Percentiles rank a stretch among this genome's conserved stretches.
Conservation (phyloP, 2,888 invertebrate species). For the Dryomyza anilis region DNA sequence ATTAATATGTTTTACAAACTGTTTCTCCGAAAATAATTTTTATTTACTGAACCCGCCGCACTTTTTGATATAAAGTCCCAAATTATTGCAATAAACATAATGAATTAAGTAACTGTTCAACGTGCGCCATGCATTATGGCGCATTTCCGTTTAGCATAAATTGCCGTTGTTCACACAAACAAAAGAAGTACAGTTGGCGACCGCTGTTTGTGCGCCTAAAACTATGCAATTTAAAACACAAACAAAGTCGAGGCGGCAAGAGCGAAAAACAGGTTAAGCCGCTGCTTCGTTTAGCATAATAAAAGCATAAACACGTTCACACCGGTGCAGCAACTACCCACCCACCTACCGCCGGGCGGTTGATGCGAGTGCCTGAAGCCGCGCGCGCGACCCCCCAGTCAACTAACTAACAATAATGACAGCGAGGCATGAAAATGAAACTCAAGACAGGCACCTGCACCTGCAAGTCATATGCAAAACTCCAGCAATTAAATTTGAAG, state of each 20-base stretch:
- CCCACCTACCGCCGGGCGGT: background rate
- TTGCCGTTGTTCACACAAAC: constrained; percentile 30
- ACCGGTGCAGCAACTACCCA: background rate
- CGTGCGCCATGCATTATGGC: constrained; percentile 29
- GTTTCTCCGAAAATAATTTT: too few species aligned
- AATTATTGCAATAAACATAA: constrained; percentile 2
- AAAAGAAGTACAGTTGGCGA: background rate
- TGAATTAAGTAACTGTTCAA: constrained; percentile 12
- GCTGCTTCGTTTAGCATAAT: constrained; percentile 28
- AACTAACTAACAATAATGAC: background rate
- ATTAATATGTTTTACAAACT: too few species aligned
- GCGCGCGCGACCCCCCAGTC: too few species aligned
- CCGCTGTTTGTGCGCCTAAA: constrained; percentile 19
- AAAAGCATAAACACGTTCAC: constrained; percentile 32
- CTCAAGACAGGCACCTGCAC: background rate
- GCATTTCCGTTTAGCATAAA: constrained; percentile 35
- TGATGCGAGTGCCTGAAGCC: background rate
- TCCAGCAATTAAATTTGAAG: too few species aligned
- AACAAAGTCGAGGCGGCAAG: background rate
- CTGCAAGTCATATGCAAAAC: too few species aligned
- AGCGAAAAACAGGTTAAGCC: background rate
- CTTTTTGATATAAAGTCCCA: too few species aligned
- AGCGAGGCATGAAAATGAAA: constrained; percentile 7
- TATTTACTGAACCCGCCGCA: too few species aligned
- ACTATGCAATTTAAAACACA: constrained; percentile 29